These are phyloP conservation scores for Zeuzera pyrina DNA, from an alignment of 2,888 invertebrate genomes.

Conservation along the genomic window DNA sequence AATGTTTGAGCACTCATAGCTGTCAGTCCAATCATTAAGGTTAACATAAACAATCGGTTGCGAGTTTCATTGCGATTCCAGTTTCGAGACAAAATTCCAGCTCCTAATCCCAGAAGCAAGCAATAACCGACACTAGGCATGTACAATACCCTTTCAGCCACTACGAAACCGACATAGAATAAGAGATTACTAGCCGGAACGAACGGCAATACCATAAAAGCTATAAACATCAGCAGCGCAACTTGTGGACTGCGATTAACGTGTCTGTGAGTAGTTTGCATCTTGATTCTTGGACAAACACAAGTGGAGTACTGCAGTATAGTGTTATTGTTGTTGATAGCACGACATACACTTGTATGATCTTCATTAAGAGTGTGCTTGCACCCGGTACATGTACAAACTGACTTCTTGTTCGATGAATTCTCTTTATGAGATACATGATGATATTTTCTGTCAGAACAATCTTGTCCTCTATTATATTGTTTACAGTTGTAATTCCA, in stretches of 20 bases:
- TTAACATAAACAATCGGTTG: slow-evolving; percentile 53
- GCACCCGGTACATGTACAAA: slow-evolving; percentile 78
- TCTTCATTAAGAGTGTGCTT: slow-evolving; percentile 77
- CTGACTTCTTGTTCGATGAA: slow-evolving; percentile 47
- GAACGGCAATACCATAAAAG: slow-evolving; percentile 91
- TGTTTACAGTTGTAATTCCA: slow-evolving; percentile 58
- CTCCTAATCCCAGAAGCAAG: slow-evolving; percentile 85
- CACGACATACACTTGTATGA: slow-evolving; percentile 79
- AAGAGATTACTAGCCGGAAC: slow-evolving; percentile 96
- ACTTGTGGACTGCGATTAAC: slow-evolving; percentile 54
- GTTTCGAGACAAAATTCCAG: slow-evolving; percentile 58
- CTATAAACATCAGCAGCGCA: slow-evolving; percentile 75
- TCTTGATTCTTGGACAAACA: slow-evolving; percentile 53
- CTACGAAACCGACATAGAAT: slow-evolving; percentile 98
- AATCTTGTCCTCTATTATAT: slow-evolving; percentile 51
- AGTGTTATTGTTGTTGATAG: slow-evolving; percentile 81
- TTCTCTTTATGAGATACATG: slow-evolving; percentile 51
- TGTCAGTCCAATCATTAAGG: slow-evolving; percentile 74
- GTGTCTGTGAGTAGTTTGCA: slow-evolving; percentile 34
- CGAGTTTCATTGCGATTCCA: slow-evolving; percentile 58
- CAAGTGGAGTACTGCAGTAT: slow-evolving; percentile 67
- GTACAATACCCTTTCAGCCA: slow-evolving; percentile 96
- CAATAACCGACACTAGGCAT: slow-evolving; percentile 97
- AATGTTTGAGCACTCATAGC: slow-evolving; percentile 85
- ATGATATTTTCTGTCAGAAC: slow-evolving; percentile 51